Evolutionary conservation across 2,888 invertebrate species (phyloP).

Genomic region (Polyploca ridens): DNA sequence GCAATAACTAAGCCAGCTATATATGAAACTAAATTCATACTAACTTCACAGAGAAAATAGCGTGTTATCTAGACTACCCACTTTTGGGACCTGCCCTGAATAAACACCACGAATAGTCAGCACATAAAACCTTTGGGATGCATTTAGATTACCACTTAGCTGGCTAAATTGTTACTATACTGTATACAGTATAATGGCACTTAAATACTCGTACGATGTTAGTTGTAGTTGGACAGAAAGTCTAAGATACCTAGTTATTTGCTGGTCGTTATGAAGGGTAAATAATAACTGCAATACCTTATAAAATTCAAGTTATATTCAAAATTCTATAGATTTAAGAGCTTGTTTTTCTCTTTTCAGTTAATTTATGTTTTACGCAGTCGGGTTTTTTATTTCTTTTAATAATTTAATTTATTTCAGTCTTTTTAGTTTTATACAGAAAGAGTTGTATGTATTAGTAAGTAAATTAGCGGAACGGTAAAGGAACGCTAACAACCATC

Average conservation of each 20-base stretch:
- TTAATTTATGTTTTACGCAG: no score
- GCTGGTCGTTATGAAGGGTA: no score
- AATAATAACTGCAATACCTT: no score
- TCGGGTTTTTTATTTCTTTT: no score
- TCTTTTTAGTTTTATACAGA: no score
- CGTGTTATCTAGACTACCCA: constrained; percentile 20
- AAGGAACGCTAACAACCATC: no score
- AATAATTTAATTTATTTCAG: no score
- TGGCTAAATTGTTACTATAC: not conserved
- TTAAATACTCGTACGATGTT: not conserved
- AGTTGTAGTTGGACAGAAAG: not conserved
- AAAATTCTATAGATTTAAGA: no score
- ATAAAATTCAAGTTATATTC: no score
- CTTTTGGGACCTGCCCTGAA: constrained; percentile 25
- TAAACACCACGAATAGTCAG: constrained; percentile 22
- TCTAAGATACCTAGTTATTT: not conserved
- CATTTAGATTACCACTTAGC: constrained; percentile 35
- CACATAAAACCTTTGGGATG: constrained; percentile 27
- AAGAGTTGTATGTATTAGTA: no score
- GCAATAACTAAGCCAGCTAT: not conserved
- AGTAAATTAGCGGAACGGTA: no score
- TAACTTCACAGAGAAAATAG: not conserved
- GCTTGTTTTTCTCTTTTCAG: no score
- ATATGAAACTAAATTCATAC: not conserved
- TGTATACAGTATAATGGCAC: not conserved